Base-by-base conservation (phyloP, 2,888 invertebrate genomes). In the Ptilodon capucinus region DNA sequence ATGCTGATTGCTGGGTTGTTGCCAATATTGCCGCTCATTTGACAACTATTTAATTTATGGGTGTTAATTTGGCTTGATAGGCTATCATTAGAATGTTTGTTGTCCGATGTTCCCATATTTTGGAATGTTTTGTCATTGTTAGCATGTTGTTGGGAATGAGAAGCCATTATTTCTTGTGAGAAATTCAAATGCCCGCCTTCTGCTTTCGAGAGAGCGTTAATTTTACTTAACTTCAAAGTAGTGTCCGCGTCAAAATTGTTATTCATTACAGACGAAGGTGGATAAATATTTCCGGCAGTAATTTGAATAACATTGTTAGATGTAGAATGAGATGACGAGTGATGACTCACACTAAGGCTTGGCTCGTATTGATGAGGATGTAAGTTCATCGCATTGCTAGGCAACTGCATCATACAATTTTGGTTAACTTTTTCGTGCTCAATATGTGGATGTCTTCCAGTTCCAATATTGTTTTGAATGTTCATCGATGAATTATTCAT, bases 141-240 rank as follows among this genome's bases (percentile, higher is more conserved):
- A 7, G 77, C 73, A 61, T 87, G 84, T 55, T 87, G 88, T 60
- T 91, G 91, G 1, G 88, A 80, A 74, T 91, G 90, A 2, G 91
- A 85, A 32, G 88, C 81, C 86, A 90, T 89, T 48, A 90, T 88
- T 73, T 91, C 91, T 68, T 86, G 90, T 0, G 88, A 87, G 48
- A 91, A 91, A 59, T 90, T 91, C 54, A 91, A 68, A 60, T 89
- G 89, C 0, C 91, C 91, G 30, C 84, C 88, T 79, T 91, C 91
- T 11, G 91, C 61, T 64, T 91, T 91, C 2, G 91, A 90, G 44
- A 91, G 72, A 18, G 90, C 86, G 57, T 90, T 91, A 19, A 91
- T 89, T 66, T 91, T 91, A 52, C 89, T 91, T 34, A 91, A 62
- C 71, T 89, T 89, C 40, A 91, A 59, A 18, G 90, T 79, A n/a